Conservation (phyloP, 2,113 vertebrate genomes). For the Nettapus auritus region DNA sequence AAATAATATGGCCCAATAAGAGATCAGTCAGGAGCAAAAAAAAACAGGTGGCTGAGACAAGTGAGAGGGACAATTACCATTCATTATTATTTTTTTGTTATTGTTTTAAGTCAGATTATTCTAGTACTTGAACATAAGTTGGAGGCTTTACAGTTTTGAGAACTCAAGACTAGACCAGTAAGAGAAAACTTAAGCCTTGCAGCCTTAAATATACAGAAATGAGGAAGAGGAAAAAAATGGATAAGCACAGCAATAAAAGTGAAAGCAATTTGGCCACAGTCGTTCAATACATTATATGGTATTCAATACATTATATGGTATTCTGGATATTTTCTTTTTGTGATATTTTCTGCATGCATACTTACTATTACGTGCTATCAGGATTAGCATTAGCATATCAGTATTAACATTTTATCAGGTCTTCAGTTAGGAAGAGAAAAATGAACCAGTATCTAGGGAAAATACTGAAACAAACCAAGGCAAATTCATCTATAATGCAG, state of each 20-base stretch:
- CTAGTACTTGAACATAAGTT: neutral
- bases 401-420: neutral
- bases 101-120: neutral
- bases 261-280: neutral
- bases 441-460: neutral
- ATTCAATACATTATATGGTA: neutral
- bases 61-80: neutral
- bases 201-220: neutral
- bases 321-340: neutral
- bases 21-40: neutral
- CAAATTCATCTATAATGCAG: neutral
- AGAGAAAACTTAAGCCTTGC: neutral
- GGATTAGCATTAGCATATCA: neutral
- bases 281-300: neutral
- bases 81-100: neutral
- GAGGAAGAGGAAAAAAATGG: neutral
- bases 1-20: neutral
- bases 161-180: neutral
- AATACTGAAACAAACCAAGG: neutral
- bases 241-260: neutral
- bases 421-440: neutral
- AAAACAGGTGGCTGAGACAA: neutral
- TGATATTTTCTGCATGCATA: neutral
- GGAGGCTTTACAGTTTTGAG: neutral
- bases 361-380: neutral